A percentile compares a stretch with the other conserved stretches of the same genome.
These are phyloP conservation scores for Coregonus clupeaformis DNA, from an alignment of 2,113 vertebrate genomes.

Conservation along the genomic window DNA sequence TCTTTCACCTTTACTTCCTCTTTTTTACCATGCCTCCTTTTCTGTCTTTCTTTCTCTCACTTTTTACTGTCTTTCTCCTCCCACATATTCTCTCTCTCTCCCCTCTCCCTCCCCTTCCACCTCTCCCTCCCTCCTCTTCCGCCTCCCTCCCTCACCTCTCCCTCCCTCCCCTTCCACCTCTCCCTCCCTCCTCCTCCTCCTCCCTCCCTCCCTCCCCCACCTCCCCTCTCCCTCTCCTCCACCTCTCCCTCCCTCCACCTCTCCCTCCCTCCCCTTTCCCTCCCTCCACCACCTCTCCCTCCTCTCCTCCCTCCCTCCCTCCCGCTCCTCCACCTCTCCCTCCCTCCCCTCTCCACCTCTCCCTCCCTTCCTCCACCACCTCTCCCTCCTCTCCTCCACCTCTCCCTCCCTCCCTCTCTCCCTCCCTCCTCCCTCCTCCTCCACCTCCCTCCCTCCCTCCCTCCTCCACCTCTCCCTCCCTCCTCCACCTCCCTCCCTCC, in stretches of 20 bases:
- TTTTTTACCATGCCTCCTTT: background rate
- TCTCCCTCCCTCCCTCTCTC: conserved; percentile 6
- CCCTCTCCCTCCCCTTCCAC: no score
- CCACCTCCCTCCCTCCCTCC: no score
- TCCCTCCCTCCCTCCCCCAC: background rate
- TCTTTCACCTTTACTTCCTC: background rate
- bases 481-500: no score
- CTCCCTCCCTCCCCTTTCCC: no score
- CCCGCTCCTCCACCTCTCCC: conserved; percentile 73
- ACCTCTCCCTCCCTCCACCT: conserved; percentile 40
- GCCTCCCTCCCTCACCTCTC: no score
- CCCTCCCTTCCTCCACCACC: no score
- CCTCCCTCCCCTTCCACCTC: no score
- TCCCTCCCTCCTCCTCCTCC: background rate
- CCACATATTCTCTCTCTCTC: no score
- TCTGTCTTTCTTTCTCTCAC: background rate
- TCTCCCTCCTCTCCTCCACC: background rate
- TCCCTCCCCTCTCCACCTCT: no score
- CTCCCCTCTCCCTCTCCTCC: conserved; percentile 73
- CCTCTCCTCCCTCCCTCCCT: conserved; percentile 31
- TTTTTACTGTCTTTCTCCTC: no score
- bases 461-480: no score
- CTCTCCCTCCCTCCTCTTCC: no score
- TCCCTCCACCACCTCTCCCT: background rate
- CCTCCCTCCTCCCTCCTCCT: background rate